Evolutionary conservation across 2,113 vertebrate species (phyloP).

Genomic region (Petromus typicus): DNA sequence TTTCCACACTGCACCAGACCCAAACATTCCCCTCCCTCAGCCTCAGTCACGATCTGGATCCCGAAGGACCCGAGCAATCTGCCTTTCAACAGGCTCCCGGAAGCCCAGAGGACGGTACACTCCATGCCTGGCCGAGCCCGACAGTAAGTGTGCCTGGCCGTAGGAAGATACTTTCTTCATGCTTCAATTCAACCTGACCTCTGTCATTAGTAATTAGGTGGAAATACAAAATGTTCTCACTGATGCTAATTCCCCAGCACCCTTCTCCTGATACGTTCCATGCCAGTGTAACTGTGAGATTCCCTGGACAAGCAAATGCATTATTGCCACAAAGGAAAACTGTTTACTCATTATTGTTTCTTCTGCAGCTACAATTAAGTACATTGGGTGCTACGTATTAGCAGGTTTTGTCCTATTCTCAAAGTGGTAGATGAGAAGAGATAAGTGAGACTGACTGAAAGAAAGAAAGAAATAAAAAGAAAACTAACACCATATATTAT

Average conservation of each 20-base stretch:
- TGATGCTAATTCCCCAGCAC: too few species aligned
- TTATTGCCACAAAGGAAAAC: slow-evolving; percentile 41
- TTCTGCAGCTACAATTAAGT: slow-evolving; percentile 35
- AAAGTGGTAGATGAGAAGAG: slow-evolving; percentile 4
- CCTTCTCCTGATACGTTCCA: neutral
- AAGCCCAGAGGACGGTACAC: slow-evolving; percentile 93
- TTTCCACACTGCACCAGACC: slow-evolving; percentile 95
- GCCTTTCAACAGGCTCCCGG: slow-evolving; percentile 95
- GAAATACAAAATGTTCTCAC: neutral
- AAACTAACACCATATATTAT: neutral
- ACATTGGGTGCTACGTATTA: slow-evolving; percentile 51
- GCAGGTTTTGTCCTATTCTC: slow-evolving; percentile 69
- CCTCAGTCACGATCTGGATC: slow-evolving; percentile 93
- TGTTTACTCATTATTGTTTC: neutral
- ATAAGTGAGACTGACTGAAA: slow-evolving; percentile 13
- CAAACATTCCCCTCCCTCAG: slow-evolving; percentile 94
- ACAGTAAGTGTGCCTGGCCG: slow-evolving; percentile 90
- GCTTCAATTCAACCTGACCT: neutral
- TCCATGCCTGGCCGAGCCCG: slow-evolving; percentile 96
- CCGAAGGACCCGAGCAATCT: slow-evolving; percentile 94
- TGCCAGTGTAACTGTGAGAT: neutral
- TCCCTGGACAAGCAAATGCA: slow-evolving; percentile 40
- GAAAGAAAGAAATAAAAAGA: slow-evolving; percentile 34
- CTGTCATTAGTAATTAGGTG: neutral
- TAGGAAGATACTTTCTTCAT: neutral